phyloP scores from a whole-genome alignment of 2,888 invertebrate species.

The Erannis defoliaria region DNA sequence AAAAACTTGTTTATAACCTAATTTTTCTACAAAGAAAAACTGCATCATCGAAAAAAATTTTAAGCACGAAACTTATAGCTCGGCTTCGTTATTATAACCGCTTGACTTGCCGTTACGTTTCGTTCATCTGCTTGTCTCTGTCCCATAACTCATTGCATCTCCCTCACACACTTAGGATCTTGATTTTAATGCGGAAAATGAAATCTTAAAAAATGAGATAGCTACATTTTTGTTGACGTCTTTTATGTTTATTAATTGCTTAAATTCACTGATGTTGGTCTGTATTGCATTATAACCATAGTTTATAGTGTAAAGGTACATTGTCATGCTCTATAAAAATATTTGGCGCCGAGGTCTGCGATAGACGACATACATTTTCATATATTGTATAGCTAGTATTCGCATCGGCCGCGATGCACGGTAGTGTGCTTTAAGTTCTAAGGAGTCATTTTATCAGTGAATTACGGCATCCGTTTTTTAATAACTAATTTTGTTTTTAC shows the following conservation, averaged over 20 bases:
- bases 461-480: slow-evolving; percentile 4
- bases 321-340: too few relatives aligned
- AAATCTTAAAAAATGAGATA: neutral
- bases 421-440: too few relatives aligned
- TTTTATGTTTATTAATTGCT: slow-evolving; percentile 6
- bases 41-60: slow-evolving; percentile 39
- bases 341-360: too few relatives aligned
- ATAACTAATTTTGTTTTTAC: slow-evolving; percentile 30
- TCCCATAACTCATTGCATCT: slow-evolving; percentile 41
- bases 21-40: slow-evolving; percentile 19
- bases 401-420: too few relatives aligned
- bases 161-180: slow-evolving; percentile 33
- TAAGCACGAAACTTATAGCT: slow-evolving; percentile 56
- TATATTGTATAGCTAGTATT: too few relatives aligned
- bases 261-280: slow-evolving; percentile 7
- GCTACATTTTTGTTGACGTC: neutral
- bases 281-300: neutral
- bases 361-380: too few relatives aligned
- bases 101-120: slow-evolving; percentile 44
- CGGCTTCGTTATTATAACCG: slow-evolving; percentile 51
- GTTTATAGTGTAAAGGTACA: too few relatives aligned
- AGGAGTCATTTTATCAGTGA: neutral
- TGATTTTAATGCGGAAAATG: slow-evolving; percentile 11
- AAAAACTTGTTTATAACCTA: neutral
- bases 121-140: slow-evolving; percentile 50